Percentiles rank a stretch among this genome's conserved stretches.
Evolutionary conservation across 2,113 vertebrate genomes (phyloP).

Genomic region (Bambusicola thoracicus): DNA sequence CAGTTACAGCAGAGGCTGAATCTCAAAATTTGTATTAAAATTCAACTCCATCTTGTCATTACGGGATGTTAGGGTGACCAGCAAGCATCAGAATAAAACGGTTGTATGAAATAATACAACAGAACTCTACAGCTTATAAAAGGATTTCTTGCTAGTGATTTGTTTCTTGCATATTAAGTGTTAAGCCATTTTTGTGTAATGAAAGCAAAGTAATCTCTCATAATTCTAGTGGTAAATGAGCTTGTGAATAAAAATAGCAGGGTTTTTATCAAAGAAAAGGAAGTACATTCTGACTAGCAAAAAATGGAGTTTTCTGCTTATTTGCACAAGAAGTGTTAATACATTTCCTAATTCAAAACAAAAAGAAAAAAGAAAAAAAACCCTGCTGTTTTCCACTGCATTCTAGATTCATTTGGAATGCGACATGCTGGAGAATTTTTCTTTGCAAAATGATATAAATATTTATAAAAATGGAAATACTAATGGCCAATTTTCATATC

Average conservation of each 20-base stretch:
- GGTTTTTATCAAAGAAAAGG: neutral
- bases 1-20: neutral
- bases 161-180: neutral
- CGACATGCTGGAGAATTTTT: neutral
- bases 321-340: neutral
- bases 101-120: neutral
- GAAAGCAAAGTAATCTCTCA: neutral
- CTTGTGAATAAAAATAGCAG: neutral
- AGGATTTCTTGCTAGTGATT: neutral
- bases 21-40: neutral
- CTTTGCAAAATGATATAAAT: neutral
- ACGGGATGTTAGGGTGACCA: neutral
- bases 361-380: neutral
- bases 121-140: neutral
- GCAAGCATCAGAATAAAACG: neutral
- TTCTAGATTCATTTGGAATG: neutral
- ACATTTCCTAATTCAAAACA: neutral
- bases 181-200: neutral
- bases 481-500: constrained; percentile 46
- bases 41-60: neutral
- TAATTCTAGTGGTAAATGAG: neutral
- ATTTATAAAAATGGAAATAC: neutral
- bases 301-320: neutral
- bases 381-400: neutral
- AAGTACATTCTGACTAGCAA: neutral